Evolutionary conservation across 2,113 vertebrate genomes (phyloP), one percentile per base, ranked within the genome.

Genomic region (Cynopterus brachyotis): DNA sequence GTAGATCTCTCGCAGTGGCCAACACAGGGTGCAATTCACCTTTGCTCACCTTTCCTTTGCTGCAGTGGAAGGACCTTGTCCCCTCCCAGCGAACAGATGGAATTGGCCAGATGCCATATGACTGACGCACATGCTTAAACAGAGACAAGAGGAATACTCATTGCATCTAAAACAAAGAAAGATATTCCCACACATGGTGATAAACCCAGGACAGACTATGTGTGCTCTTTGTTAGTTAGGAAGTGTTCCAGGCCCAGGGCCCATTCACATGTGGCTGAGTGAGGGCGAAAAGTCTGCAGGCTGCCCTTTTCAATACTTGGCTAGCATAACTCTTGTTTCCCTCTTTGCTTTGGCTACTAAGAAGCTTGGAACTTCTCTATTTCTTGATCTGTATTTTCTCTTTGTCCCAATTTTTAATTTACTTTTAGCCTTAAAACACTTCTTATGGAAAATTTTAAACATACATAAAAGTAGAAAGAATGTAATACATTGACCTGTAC

Each of bases 321-420:
- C 55, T 60, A 87, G n/a, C 15, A 16, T 47, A 30, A 83, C 24
- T 80, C 13, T 67, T 82, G 4, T 90, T 82, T 93, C 37, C n/a
- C 40, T 93, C 55, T 93, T 90, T 78, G 40, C 45, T 90, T 66
- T 81, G 72, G 32, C 28, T 85, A 57, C 69, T 83, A 67, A 90
- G 64, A 93, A 87, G 35, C 55, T 91, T 37, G 37, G 47, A 91
- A 67, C 72, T 67, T 89, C 72, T 59, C 73, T 90, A 4, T 47
- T 80, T 82, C 35, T 85, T 88, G 42, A 37, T 84, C 32, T 76
- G 35, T 87, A 53, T 79, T 82, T 94, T 81, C 69, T 93, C 82
- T 50, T 90, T 50, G 72, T 85, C 37, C 42, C 32, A 47, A 2
- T 72, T 91, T 91, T 91, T 76, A 81, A 93, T 30, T 91, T 81